These are phyloP conservation scores for Microplitis demolitor DNA, from an alignment of 1,140 invertebrate species.

Conservation along the genomic window DNA sequence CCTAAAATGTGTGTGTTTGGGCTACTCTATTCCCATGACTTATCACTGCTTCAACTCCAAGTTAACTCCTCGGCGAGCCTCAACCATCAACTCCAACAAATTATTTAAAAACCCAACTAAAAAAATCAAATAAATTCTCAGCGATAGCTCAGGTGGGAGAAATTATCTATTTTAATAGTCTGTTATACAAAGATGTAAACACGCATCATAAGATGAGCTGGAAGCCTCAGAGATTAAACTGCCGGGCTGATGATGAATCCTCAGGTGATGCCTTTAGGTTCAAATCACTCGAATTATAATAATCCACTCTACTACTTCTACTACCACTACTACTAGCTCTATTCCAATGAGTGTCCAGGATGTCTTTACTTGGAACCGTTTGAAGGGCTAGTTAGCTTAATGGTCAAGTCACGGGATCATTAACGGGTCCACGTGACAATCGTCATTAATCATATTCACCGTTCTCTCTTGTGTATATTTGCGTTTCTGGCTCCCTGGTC, in stretches of 20 bases:
- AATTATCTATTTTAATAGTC: slow-evolving; percentile 17
- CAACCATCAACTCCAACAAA: too few relatives aligned
- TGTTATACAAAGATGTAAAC: slow-evolving; percentile 3
- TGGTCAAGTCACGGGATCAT: slow-evolving; percentile 52
- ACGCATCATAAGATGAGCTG: background rate
- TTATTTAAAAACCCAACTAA: too few relatives aligned
- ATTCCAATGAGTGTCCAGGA: background rate
- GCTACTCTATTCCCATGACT: slow-evolving; percentile 1
- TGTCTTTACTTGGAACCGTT: slow-evolving; percentile 23
- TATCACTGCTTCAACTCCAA: background rate
- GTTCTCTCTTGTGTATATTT: background rate
- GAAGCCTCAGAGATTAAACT: background rate
- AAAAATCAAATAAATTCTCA: too few relatives aligned
- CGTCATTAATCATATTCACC: slow-evolving; percentile 49
- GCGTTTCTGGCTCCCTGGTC: background rate
- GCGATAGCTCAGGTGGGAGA: background rate
- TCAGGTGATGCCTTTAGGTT: slow-evolving; percentile 8
- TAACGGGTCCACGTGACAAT: slow-evolving; percentile 46
- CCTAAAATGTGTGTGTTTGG: slow-evolving; percentile 55
- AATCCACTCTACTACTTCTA: background rate
- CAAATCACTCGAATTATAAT: slow-evolving; percentile 21
- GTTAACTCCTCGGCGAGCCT: background rate
- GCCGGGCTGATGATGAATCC: slow-evolving; percentile 18
- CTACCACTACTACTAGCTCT: background rate
- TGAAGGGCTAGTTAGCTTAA: slow-evolving; percentile 51